Evolutionary conservation across 2,888 invertebrate species (phyloP).

Genomic region (Petrolisthes cinctipes): DNA sequence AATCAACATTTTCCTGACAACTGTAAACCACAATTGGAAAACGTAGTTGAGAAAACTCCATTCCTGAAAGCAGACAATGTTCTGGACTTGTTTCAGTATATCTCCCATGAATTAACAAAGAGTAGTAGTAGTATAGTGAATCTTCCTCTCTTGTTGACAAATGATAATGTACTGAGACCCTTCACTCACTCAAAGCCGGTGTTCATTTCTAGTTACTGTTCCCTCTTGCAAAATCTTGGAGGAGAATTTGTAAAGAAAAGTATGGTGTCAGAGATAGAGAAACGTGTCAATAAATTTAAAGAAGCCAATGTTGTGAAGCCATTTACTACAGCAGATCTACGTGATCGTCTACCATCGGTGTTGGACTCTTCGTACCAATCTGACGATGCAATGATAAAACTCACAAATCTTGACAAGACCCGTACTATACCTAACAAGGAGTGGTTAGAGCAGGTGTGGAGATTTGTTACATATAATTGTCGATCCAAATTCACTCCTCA

Average conservation of each 20-base stretch:
- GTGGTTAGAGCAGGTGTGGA: conserved; percentile 28
- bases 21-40: conserved; percentile 5
- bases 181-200: conserved; percentile 29
- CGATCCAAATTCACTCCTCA: neutral
- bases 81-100: neutral
- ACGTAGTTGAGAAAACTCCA: neutral
- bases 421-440: neutral
- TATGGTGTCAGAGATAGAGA: neutral
- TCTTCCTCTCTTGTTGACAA: conserved; percentile 36
- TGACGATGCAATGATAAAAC: neutral
- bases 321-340: conserved; percentile 28
- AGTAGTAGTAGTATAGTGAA: neutral
- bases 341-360: conserved; percentile 1
- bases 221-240: conserved; percentile 21
- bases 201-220: conserved; percentile 29
- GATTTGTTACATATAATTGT: conserved; percentile 1
- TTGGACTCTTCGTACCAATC: neutral
- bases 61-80: conserved; percentile 24
- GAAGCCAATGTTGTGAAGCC: conserved; percentile 10
- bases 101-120: neutral
- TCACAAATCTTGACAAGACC: neutral
- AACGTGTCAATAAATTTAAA: neutral
- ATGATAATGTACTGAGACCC: conserved; percentile 13
- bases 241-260: conserved; percentile 9
- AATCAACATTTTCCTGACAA: neutral